phyloP scores from a whole-genome alignment of 37 sponge, comb jelly and placozoan species.

The Dysidea cf. avara region DNA sequence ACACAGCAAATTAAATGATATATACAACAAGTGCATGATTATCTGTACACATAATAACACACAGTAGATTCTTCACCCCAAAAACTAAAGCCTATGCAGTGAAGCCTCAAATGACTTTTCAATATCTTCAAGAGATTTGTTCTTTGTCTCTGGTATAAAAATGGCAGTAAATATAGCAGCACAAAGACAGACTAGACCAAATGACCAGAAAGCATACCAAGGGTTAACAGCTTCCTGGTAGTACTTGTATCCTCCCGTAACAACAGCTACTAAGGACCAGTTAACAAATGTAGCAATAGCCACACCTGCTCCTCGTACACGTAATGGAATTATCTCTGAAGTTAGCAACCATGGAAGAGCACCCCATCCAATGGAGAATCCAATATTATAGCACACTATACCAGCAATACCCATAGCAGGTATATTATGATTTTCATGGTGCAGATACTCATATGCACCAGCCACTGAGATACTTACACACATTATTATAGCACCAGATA shows the following conservation, averaged over 20 bases:
- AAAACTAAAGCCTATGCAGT: too few relatives aligned
- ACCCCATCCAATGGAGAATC: slow-evolving; percentile 83
- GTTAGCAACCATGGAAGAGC: slow-evolving; percentile 83
- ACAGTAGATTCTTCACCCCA: too few relatives aligned
- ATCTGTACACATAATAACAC: too few relatives aligned
- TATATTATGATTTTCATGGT: too few relatives aligned
- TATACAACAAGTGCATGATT: too few relatives aligned
- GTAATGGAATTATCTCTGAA: slow-evolving; percentile 74
- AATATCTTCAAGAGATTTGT: slow-evolving; percentile 78
- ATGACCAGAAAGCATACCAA: slow-evolving; percentile 62
- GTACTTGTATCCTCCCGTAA: slow-evolving; percentile 36
- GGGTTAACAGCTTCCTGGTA: slow-evolving; percentile 15
- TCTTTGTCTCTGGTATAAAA: slow-evolving; percentile 90
- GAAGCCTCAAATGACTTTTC: slow-evolving; percentile 71
- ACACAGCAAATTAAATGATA: too few relatives aligned
- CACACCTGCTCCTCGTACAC: slow-evolving; percentile 52
- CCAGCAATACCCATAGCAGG: slow-evolving; percentile 35
- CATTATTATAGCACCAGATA: slow-evolving; percentile 42
- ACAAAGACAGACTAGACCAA: slow-evolving; percentile 40
- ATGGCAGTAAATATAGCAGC: slow-evolving; percentile 65
- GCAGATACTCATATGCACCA: slow-evolving; percentile 35
- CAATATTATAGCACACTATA: slow-evolving; percentile 55
- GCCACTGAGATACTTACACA: slow-evolving; percentile 26
- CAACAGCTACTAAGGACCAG: slow-evolving; percentile 62
- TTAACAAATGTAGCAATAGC: slow-evolving; percentile 63